These are phyloP conservation scores for Athalia circularis DNA, from an alignment of 2,888 invertebrate genomes.

Conservation along the genomic window DNA sequence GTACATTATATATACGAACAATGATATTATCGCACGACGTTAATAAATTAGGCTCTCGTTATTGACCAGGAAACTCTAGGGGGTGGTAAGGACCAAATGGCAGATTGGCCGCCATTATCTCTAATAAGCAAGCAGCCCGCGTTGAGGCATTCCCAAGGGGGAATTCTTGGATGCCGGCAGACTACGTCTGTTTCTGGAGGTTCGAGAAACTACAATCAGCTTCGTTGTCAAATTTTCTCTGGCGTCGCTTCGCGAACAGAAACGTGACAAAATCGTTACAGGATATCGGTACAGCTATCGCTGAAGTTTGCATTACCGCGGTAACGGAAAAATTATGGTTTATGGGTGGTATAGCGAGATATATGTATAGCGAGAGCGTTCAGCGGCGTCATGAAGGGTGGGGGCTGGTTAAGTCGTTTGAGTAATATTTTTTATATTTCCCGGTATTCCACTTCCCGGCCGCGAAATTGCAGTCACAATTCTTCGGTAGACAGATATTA, in stretches of 20 bases:
- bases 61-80: slow-evolving; percentile 31
- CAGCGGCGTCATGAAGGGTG: not conserved
- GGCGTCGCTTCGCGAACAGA: not conserved
- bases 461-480: slow-evolving; percentile 68
- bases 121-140: slow-evolving; percentile 43
- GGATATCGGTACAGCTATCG: slow-evolving; percentile 20
- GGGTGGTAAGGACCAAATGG: slow-evolving; percentile 14
- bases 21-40: slow-evolving; percentile 31
- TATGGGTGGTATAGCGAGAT: not conserved
- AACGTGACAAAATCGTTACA: slow-evolving; percentile 21
- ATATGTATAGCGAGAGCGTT: not conserved
- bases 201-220: slow-evolving; percentile 1
- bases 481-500: slow-evolving; percentile 69
- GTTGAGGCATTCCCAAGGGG: slow-evolving; percentile 26
- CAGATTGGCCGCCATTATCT: slow-evolving; percentile 26
- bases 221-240: slow-evolving; percentile 27
- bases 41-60: slow-evolving; percentile 41
- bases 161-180: slow-evolving; percentile 33
- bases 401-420: slow-evolving; percentile 6
- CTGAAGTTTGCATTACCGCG: not conserved
- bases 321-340: slow-evolving; percentile 1
- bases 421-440: slow-evolving; percentile 38
- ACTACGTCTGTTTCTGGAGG: slow-evolving; percentile 31
- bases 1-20: not conserved
- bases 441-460: slow-evolving; percentile 25